These are phyloP conservation scores for Holothuria glaberrima DNA, from an alignment of 35 echinoderm and acorn worm species.

Conservation along the genomic window DNA sequence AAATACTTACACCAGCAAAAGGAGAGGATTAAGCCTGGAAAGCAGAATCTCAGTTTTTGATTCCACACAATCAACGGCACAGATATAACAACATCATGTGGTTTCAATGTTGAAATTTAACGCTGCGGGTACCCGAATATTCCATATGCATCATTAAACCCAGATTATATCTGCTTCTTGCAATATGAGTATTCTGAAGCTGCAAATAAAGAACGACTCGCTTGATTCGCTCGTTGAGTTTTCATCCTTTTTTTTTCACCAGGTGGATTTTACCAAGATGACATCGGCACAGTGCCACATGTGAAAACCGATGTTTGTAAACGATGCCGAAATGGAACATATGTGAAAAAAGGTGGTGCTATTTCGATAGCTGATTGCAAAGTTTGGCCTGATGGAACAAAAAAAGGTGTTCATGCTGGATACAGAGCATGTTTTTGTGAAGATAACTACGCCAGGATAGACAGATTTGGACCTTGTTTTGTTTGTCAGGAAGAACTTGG, in stretches of 20 bases:
- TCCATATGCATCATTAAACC: neutral
- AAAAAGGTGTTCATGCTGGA: neutral
- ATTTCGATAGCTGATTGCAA: neutral
- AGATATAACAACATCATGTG: no score
- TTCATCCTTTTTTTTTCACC: neutral
- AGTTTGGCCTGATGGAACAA: slow-evolving; percentile 5
- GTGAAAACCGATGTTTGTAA: neutral
- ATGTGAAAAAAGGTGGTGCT: neutral
- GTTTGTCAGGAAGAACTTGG: neutral
- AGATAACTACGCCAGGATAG: neutral
- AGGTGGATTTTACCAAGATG: slow-evolving; percentile 22
- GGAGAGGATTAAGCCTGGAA: no score
- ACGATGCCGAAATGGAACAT: neutral
- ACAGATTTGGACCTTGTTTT: neutral
- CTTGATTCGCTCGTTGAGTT: no score
- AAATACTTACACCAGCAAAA: no score
- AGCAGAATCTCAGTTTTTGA: no score
- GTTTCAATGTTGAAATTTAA: no score
- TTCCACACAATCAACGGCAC: no score
- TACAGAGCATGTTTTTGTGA: neutral
- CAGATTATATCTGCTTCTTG: neutral
- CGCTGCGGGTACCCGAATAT: neutral
- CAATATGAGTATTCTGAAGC: no score
- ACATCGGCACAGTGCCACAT: neutral
- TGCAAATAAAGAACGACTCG: no score